Percentiles rank a stretch among this genome's conserved stretches.
Conservation (phyloP, 64 coral and sea anemone genomes). For the Anthopleura sola region DNA sequence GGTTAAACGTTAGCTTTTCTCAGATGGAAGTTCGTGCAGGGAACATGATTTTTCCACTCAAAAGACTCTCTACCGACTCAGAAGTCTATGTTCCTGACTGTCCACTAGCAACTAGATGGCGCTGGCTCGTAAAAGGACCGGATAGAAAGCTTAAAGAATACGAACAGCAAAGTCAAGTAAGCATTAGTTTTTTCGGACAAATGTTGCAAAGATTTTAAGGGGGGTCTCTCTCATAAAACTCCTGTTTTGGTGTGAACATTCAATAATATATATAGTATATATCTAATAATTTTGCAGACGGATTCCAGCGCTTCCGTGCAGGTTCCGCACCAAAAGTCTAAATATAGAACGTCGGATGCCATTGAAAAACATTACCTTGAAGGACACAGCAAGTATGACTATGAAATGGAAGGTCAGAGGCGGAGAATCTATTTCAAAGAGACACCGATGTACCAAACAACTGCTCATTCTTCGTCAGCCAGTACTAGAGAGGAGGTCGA, state of each 20-base stretch:
- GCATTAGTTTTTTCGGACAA: not conserved
- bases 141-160: conserved; percentile 51
- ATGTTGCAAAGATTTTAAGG: no score
- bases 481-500: no score
- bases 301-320: no score
- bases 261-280: no score
- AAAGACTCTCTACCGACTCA: conserved; percentile 62
- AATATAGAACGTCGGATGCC: no score
- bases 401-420: not conserved
- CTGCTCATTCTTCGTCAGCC: no score
- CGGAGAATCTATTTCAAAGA: conserved; percentile 36
- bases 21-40: no score
- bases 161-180: not conserved
- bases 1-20: no score
- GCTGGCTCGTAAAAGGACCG: conserved; percentile 64
- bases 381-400: conserved; percentile 27
- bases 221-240: no score
- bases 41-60: not conserved
- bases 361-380: conserved; percentile 3
- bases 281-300: no score
- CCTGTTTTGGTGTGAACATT: no score
- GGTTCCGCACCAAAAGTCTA: no score
- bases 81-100: conserved; percentile 5
- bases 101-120: conserved; percentile 54
- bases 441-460: conserved; percentile 39